Conservation (phyloP, 2,113 vertebrate species). For the Acanthochromis polyacanthus region DNA sequence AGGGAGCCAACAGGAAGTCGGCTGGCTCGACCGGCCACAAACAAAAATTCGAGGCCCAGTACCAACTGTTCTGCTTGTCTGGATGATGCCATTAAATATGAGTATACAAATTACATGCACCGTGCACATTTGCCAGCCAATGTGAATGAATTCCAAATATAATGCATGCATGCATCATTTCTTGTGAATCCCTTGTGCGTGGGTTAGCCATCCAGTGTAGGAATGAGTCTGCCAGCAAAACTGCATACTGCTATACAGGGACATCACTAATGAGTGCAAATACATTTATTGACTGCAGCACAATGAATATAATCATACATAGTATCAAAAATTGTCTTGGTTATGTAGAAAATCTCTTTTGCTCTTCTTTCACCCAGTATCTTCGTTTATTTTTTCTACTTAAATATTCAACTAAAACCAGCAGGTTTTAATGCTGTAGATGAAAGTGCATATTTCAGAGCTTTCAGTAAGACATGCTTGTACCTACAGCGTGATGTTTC, state of each 20-base stretch:
- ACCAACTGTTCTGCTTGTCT: constrained; percentile 14
- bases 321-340: background rate
- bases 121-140: background rate
- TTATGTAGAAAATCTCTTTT: background rate
- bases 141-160: constrained; percentile 5
- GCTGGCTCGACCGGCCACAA: background rate
- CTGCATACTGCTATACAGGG: background rate
- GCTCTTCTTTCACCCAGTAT: background rate
- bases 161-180: background rate
- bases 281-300: background rate
- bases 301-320: background rate
- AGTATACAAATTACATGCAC: constrained; percentile 5
- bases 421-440: constrained; percentile 35
- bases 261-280: too few species aligned
- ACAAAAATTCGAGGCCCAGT: background rate
- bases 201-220: background rate
- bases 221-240: background rate
- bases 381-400: background rate
- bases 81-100: background rate
- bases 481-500: constrained; percentile 45
- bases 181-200: background rate
- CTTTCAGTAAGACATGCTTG: constrained; percentile 12
- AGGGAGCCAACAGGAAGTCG: background rate
- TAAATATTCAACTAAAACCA: constrained; percentile 28
- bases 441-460: constrained; percentile 45